Conservation (phyloP, 2,113 vertebrate genomes). For the Podarcis raffonei region DNA sequence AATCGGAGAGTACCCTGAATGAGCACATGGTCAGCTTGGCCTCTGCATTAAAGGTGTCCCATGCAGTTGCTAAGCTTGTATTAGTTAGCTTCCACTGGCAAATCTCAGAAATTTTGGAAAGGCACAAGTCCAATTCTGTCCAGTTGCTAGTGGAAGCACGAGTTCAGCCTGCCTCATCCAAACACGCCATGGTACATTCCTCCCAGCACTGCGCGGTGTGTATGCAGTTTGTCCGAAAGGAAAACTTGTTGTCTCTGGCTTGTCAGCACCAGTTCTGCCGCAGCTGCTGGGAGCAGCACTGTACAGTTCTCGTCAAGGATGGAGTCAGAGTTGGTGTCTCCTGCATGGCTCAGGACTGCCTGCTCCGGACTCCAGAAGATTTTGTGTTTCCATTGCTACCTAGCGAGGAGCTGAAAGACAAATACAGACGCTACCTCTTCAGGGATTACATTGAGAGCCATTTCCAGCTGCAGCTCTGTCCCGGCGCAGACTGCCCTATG, state of each 20-base stretch:
- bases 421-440: slow-evolving; percentile 99
- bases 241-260: slow-evolving; percentile 90
- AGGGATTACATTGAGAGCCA: slow-evolving; percentile 99
- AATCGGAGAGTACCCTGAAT: slow-evolving; percentile 91
- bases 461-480: slow-evolving; percentile 98
- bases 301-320: slow-evolving; percentile 96
- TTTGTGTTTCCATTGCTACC: slow-evolving; percentile 95
- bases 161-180: slow-evolving; percentile 90
- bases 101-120: slow-evolving; percentile 94
- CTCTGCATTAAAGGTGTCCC: slow-evolving; percentile 91
- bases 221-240: slow-evolving; percentile 96
- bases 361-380: slow-evolving; percentile 93
- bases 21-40: slow-evolving; percentile 95
- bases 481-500: slow-evolving; percentile 97
- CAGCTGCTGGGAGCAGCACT: slow-evolving; percentile 99
- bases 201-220: slow-evolving; percentile 96
- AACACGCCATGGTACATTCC: slow-evolving; percentile 86
- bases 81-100: slow-evolving; percentile 99
- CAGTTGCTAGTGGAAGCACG: slow-evolving; percentile 92
- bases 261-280: slow-evolving; percentile 99
- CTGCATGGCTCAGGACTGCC: slow-evolving; percentile 99
- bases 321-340: slow-evolving; percentile 95
- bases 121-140: slow-evolving; percentile 92
- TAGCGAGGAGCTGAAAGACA: slow-evolving; percentile 96
- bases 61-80: slow-evolving; percentile 96